Evolutionary conservation across 2,888 invertebrate species (phyloP).

Genomic region (Cristatella mucedo): DNA sequence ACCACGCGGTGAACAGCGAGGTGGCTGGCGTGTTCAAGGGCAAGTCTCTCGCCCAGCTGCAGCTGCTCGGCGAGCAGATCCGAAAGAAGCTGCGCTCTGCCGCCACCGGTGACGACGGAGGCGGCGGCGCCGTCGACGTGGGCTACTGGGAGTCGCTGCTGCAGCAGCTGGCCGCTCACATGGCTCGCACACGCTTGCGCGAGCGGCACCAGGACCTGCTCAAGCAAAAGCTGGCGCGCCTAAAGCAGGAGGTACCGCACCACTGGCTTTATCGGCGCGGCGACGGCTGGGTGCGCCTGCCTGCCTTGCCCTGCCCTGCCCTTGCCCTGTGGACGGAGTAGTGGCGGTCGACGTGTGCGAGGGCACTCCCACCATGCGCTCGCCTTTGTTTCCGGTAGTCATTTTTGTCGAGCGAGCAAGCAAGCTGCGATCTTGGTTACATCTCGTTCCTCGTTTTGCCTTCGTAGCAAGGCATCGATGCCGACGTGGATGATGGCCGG

Average conservation of each 20-base stretch:
- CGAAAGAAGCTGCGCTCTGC: slow-evolving; percentile 49
- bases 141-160: slow-evolving; percentile 94
- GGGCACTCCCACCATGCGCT: too few relatives aligned
- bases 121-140: slow-evolving; percentile 74
- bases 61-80: slow-evolving; percentile 65
- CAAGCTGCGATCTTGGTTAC: too few relatives aligned
- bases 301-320: not conserved
- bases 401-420: too few relatives aligned
- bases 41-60: slow-evolving; percentile 71
- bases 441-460: too few relatives aligned
- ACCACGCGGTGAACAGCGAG: slow-evolving; percentile 75
- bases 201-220: slow-evolving; percentile 83
- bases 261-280: too few relatives aligned
- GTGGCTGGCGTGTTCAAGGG: slow-evolving; percentile 78
- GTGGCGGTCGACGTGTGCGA: too few relatives aligned
- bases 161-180: slow-evolving; percentile 86
- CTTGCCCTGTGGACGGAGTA: too few relatives aligned
- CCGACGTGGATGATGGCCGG: too few relatives aligned
- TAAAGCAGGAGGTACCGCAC: slow-evolving; percentile 54
- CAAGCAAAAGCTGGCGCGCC: slow-evolving; percentile 64
- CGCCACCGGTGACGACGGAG: slow-evolving; percentile 8
- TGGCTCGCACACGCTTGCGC: slow-evolving; percentile 73
- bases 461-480: too few relatives aligned
- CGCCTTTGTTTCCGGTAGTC: too few relatives aligned
- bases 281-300: too few relatives aligned